A percentile compares a stretch with the other conserved stretches of the same genome.
phyloP scores from a whole-genome alignment of 23 tunicate species.

The Ascidia mentula region DNA sequence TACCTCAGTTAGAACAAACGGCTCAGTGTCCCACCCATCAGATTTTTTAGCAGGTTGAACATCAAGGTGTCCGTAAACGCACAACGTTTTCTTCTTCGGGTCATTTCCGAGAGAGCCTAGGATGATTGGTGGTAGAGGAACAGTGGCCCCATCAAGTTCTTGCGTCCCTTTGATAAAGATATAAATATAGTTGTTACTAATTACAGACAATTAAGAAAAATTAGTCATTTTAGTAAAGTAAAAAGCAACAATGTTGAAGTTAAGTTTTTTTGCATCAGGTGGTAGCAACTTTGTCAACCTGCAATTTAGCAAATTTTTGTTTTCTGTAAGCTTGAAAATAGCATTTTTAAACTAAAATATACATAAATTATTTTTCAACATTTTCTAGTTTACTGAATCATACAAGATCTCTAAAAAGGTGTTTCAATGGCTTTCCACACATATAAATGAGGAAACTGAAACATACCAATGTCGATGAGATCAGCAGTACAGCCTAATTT shows the following conservation, averaged over 20 bases:
- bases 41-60: conserved; percentile 92
- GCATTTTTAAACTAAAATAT: no score
- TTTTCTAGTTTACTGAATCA: no score
- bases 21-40: conserved; percentile 99
- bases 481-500: conserved; percentile 78
- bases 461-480: conserved; percentile 74
- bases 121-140: conserved; percentile 86
- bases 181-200: no score
- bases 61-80: conserved; percentile 98
- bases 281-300: no score
- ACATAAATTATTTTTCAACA: no score
- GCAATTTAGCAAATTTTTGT: no score
- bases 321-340: no score
- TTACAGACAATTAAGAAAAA: no score
- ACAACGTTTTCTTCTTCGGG: conserved; percentile 87
- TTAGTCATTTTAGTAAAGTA: no score
- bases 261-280: no score
- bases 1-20: conserved; percentile 96
- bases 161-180: conserved; percentile 72
- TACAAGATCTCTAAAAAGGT: not conserved
- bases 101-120: conserved; percentile 87
- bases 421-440: not conserved
- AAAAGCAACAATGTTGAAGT: no score
- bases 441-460: not conserved
- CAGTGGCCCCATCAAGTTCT: conserved; percentile 69